A percentile compares a stretch with the other conserved stretches of the same genome.
Conservation (phyloP, 1,140 invertebrate species). For the Lordiphosa stackelbergi region DNA sequence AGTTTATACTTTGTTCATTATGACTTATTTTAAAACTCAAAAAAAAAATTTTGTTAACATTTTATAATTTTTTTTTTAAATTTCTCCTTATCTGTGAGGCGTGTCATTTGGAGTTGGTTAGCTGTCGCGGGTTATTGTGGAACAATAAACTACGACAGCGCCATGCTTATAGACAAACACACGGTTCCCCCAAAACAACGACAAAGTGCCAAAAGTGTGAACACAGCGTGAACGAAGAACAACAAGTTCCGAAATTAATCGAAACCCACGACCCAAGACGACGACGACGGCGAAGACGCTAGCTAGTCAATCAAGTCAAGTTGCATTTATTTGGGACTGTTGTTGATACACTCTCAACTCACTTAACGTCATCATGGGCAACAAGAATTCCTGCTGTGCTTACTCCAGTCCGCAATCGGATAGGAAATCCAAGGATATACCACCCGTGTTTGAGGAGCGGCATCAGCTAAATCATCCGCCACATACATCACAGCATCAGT, state of each 20-base stretch:
- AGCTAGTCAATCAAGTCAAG: conserved; percentile 50
- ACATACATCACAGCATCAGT: conserved; percentile 69
- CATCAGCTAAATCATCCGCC: conserved; percentile 79
- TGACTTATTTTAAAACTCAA: too few species aligned
- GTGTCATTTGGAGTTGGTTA: background rate
- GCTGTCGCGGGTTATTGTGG: conserved; percentile 41
- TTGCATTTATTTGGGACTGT: conserved; percentile 55
- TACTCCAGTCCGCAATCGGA: conserved; percentile 83
- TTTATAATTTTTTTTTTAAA: background rate
- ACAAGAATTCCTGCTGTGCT: conserved; percentile 87
- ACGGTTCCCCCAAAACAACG: conserved; percentile 30
- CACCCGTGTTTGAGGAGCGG: conserved; percentile 82
- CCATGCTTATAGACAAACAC: conserved; percentile 57
- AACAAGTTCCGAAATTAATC: background rate
- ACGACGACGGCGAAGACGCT: conserved; percentile 20
- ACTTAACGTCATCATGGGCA: conserved; percentile 80
- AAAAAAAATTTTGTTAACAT: too few species aligned
- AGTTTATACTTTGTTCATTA: too few species aligned
- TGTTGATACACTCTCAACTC: conserved; percentile 1
- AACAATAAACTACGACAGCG: conserved; percentile 52
- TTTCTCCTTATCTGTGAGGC: conserved; percentile 4
- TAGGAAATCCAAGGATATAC: conserved; percentile 77
- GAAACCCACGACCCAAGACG: background rate
- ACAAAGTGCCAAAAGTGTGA: conserved; percentile 63
- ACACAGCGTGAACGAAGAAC: conserved; percentile 44